A percentile compares a stretch with the other conserved stretches of the same genome.
Evolutionary conservation across 2,113 vertebrate genomes (phyloP).

Genomic region (Coryphaenoides rupestris): DNA sequence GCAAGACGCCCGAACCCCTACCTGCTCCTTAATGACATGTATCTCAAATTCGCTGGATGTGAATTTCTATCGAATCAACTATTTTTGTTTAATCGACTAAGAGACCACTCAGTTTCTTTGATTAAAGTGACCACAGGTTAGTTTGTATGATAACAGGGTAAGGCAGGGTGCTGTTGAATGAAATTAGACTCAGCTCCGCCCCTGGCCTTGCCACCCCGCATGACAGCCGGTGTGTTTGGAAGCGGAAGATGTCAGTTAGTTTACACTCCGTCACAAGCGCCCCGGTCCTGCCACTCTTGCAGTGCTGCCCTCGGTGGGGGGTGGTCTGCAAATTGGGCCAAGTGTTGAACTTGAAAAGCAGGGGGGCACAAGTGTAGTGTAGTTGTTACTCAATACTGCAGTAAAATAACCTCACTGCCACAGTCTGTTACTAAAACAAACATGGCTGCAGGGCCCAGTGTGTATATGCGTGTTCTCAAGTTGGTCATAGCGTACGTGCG

Average conservation of each 20-base stretch:
- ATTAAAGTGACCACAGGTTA: no score
- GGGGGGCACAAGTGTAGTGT: conserved; percentile 56
- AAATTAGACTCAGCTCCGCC: background rate
- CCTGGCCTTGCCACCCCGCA: background rate
- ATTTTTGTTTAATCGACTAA: no score
- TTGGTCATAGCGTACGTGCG: conserved; percentile 2
- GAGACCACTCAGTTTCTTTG: no score
- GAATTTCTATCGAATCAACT: no score
- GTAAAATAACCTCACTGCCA: conserved; percentile 69
- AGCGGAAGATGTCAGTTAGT: conserved; percentile 46
- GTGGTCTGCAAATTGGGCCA: conserved; percentile 43
- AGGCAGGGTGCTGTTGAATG: conserved; percentile 10
- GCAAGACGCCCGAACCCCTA: no score
- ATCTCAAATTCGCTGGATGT: no score
- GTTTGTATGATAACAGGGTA: conserved; percentile 30
- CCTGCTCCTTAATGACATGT: no score
- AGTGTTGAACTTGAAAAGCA: conserved; percentile 55
- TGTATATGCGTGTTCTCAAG: conserved; percentile 26
- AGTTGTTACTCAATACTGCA: conserved; percentile 69
- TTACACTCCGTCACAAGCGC: conserved; percentile 32
- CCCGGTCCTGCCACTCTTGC: conserved; percentile 20
- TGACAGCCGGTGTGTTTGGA: conserved; percentile 40
- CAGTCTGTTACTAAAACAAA: conserved; percentile 75
- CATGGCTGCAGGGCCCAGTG: conserved; percentile 45
- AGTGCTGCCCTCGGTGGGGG: background rate